These are phyloP conservation scores for Frieseomelitta varia DNA, from an alignment of 1,140 invertebrate species.

Conservation along the genomic window DNA sequence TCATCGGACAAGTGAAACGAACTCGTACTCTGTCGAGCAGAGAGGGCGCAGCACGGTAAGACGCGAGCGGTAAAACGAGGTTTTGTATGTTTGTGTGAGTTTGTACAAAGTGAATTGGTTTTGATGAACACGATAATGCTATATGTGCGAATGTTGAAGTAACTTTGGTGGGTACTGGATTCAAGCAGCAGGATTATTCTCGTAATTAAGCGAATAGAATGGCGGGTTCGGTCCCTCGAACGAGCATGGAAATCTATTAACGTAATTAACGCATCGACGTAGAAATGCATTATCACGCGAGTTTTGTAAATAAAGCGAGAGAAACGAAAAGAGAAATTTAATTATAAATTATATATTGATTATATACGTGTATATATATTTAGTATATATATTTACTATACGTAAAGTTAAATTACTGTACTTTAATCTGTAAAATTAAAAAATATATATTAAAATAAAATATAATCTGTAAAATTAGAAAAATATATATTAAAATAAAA, in stretches of 20 bases:
- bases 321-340: no score
- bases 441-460: no score
- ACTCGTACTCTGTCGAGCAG: background rate
- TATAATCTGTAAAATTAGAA: no score
- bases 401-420: no score
- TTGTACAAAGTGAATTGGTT: background rate
- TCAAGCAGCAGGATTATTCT: no score
- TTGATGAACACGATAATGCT: background rate
- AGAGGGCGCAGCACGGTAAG: no score
- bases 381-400: no score
- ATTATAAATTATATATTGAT: no score
- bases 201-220: background rate
- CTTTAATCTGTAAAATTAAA: no score
- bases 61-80: background rate
- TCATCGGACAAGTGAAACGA: background rate
- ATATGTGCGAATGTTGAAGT: background rate
- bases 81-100: background rate
- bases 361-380: no score
- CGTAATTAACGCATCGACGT: background rate
- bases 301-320: background rate
- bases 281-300: background rate
- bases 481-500: no score
- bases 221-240: background rate
- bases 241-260: background rate
- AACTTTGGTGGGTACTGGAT: background rate